phyloP scores from a whole-genome alignment of 1,140 invertebrate genomes.

The Dryas iulia region DNA sequence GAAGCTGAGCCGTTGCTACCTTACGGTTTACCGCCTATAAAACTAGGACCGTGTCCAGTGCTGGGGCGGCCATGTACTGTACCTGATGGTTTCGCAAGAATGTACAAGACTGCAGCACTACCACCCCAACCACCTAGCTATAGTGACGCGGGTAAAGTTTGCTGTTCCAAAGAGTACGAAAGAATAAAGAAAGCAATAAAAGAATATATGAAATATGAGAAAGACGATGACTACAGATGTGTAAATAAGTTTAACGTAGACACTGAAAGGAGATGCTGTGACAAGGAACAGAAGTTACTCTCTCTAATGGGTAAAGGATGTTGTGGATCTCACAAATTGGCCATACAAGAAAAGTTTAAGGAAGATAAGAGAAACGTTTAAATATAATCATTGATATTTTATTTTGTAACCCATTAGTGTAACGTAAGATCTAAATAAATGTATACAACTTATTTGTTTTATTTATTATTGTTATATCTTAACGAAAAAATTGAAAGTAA shows the following conservation, averaged over 20 bases:
- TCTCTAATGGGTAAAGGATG: conserved; percentile 58
- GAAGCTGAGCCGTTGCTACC: conserved; percentile 54
- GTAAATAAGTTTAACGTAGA: conserved; percentile 68
- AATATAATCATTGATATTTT: conserved; percentile 61
- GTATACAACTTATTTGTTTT: conserved; percentile 42
- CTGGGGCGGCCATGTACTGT: conserved; percentile 64
- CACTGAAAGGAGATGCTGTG: conserved; percentile 67
- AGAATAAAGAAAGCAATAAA: conserved; percentile 70
- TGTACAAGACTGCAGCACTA: conserved; percentile 65
- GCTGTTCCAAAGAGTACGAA: conserved; percentile 72
- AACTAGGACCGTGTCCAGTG: conserved; percentile 71
- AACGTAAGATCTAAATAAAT: conserved; percentile 41
- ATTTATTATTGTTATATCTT: conserved; percentile 24
- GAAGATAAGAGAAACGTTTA: conserved; percentile 35
- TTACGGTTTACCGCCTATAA: conserved; percentile 66
- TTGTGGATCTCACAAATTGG: conserved; percentile 64
- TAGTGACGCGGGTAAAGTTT: conserved; percentile 67
- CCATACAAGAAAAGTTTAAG: conserved; percentile 63
- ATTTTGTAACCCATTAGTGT: conserved; percentile 69
- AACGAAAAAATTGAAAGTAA: too few species aligned
- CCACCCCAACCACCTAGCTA: conserved; percentile 60
- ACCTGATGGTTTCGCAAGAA: conserved; percentile 71
- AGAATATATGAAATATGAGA: conserved; percentile 64
- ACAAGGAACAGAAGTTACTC: conserved; percentile 59
- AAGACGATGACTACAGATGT: conserved; percentile 63